Evolutionary conservation across 2,113 vertebrate genomes (phyloP).

Genomic region (Alethe diademata): DNA sequence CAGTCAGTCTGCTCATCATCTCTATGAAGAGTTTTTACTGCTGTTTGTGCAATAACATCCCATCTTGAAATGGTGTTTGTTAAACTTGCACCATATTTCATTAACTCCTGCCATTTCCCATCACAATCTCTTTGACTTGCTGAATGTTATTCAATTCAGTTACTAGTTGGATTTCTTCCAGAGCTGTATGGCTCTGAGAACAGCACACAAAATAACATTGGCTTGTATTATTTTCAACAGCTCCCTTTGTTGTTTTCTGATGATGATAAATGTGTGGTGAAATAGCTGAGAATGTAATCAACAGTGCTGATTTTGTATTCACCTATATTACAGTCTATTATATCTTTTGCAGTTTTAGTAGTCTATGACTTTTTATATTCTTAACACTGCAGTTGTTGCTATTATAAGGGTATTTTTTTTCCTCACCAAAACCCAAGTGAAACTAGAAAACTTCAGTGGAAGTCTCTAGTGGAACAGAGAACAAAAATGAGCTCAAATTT

Average conservation of each 20-base stretch:
- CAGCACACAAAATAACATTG: conserved; percentile 57
- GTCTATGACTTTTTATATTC: conserved; percentile 28
- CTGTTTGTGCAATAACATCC: conserved; percentile 65
- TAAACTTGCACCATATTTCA: conserved; percentile 65
- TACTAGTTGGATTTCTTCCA: conserved; percentile 75
- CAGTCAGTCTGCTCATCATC: conserved; percentile 50
- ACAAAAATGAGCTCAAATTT: not conserved
- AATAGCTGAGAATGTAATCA: conserved; percentile 58
- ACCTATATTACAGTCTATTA: conserved; percentile 41
- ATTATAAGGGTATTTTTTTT: not conserved
- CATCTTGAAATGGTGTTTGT: conserved; percentile 64
- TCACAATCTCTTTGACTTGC: conserved; percentile 65
- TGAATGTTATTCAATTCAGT: conserved; percentile 65
- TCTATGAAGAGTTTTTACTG: conserved; percentile 53
- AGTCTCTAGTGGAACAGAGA: not conserved
- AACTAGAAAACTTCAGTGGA: not conserved
- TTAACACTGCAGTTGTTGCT: not conserved
- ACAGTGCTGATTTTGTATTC: conserved; percentile 39
- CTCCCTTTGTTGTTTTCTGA: conserved; percentile 59
- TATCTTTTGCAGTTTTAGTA: conserved; percentile 29
- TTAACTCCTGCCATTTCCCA: conserved; percentile 63
- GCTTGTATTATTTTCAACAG: conserved; percentile 31
- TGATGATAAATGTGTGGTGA: conserved; percentile 51
- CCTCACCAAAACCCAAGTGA: not conserved
- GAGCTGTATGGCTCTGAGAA: conserved; percentile 49